Evolutionary conservation across 1,140 invertebrate genomes (phyloP), one percentile per base, ranked within the genome.

Genomic region (Doryteuthis pealeii): DNA sequence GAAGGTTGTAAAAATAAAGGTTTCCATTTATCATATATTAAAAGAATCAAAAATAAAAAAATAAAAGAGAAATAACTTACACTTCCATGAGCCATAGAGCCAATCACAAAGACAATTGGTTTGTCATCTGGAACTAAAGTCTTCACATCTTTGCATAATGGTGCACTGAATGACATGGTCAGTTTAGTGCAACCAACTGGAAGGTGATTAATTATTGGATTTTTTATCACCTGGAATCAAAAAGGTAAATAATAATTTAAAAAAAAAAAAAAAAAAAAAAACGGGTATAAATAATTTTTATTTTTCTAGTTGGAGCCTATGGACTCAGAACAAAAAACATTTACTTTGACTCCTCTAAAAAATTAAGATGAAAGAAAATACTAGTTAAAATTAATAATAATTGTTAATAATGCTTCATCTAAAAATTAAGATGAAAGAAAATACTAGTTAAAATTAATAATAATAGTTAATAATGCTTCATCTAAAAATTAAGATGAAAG

Each of bases 11-110:
- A n/a, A n/a, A n/a, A n/a, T n/a, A n/a, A n/a, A n/a, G n/a, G n/a
- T n/a, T n/a, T n/a, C n/a, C n/a, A n/a, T n/a, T n/a, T n/a, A n/a
- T n/a, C n/a, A 18, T 5, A 68, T 1, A 22, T 8, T 66, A 31
- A 68, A 68, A 30, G n/a, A n/a, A n/a, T n/a, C n/a, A 68, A 15
- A 33, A 30, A 68, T 14, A 33, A 68, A 4, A 22, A 68, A 6
- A 68, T 74, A 54, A 45, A 49, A 68, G 6, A 49, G 68, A n/a
- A 71, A 22, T 33, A 2, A 84, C 84, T 88, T 87, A 94, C 93
- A 87, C 94, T 94, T 74, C 98, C 98, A 89, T 98, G 96, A 5
- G 97, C 97, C 93, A 99, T 98, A 3, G 97, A 96, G 65, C 98
- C 98, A 78, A 99, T 90, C 5, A 99, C 93, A 77, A 99, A 89